A percentile compares a stretch with the other conserved stretches of the same genome.
Conservation (phyloP, 53 echinoderm and acorn worm genomes). For the Echinometra lucunter region DNA sequence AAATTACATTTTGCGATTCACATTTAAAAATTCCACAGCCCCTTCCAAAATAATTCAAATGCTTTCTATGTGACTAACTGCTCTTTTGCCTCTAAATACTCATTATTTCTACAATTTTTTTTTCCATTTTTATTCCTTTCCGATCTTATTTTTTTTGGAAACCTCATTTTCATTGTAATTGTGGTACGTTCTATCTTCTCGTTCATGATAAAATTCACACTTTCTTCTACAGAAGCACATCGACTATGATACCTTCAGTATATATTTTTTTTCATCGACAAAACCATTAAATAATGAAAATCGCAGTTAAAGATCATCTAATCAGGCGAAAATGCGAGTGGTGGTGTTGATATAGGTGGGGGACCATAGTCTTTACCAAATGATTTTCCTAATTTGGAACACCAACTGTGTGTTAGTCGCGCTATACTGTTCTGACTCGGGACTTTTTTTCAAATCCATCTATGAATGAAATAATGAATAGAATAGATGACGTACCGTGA, state of each 20-base stretch:
- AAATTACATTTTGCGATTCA: no score
- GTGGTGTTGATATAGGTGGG: constrained; percentile 4
- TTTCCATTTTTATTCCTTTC: no score
- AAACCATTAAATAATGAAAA: not conserved
- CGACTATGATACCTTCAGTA: not conserved
- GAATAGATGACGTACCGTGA: constrained; percentile 23
- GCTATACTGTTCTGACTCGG: not conserved
- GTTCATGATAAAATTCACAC: not conserved
- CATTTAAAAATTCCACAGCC: no score
- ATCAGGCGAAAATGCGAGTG: not conserved
- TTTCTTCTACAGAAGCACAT: not conserved
- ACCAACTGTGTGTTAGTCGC: constrained; percentile 34
- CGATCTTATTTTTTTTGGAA: not conserved
- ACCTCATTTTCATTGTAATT: not conserved
- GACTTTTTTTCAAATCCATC: not conserved
- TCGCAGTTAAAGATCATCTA: not conserved
- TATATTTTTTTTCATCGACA: not conserved
- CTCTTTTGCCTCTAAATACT: no score
- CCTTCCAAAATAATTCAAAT: no score
- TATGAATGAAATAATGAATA: constrained; percentile 19
- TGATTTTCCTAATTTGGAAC: constrained; percentile 6
- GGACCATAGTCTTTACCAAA: not conserved
- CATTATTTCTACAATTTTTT: no score
- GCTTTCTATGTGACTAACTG: no score
- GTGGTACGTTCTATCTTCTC: not conserved